Evolutionary conservation across 2,797 vertebrate genomes (phyloP), one percentile per base, ranked within the genome.

Genomic region (Parauchenoglanis punctatus): DNA sequence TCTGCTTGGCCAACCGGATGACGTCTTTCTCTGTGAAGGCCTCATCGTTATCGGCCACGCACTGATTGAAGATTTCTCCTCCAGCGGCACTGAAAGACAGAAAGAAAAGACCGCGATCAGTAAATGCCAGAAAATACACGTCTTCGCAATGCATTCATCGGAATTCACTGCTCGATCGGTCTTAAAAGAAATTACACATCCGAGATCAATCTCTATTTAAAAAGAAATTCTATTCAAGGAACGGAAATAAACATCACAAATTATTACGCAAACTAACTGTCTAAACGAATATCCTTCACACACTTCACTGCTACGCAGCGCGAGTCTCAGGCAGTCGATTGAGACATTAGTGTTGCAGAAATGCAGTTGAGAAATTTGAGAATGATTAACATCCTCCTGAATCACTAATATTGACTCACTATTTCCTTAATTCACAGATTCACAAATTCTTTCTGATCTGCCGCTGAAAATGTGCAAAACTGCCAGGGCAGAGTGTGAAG

Each of bases 21-120:
- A 97, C 96, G 15, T 97, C 96, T 84, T 94, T 94, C 93, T 97
- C 97, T 0, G 95, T 96, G 93, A 97, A 97, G 82, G 96, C 96
- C 49, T 97, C 96, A 5, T 97, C 96, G 3, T 94, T 94, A 52
- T 97, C 97, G 0, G 94, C 96, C 1, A 97, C 96, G 12, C 96
- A 97, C 63, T 97, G 96, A 90, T 97, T 87, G 87, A 97, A 97
- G 92, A 97, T 97, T 92, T 97, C 97, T 0, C 97, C 97, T 31
- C 97, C 97, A 0, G 95, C 96, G 8, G 97, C 97, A 52, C 97
- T 97, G 90, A 1, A 90, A 85, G 6, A 77, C 61, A 86, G 7
- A 70, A 67, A 81, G 10, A 72, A 23, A 56, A 44, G 18, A 2
- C 4, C 7, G 4, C 31, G 0, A 28, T n/a, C 76, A 52, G 44